phyloP scores from a whole-genome alignment of 1,140 invertebrate species.

The Aphelinus atriplicis region DNA sequence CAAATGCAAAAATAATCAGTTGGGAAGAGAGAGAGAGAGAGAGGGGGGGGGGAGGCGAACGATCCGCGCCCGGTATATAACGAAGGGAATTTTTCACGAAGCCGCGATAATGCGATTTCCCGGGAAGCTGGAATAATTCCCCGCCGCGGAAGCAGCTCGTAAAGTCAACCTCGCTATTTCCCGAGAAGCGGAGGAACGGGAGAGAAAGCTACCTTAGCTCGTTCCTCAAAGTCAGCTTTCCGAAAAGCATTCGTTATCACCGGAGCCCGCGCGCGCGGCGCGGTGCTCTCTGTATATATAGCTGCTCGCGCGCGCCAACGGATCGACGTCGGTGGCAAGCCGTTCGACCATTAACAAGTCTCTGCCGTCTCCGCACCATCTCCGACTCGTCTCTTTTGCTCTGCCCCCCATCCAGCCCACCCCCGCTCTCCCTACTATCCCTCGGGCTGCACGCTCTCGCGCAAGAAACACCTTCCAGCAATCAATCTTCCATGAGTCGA shows the following conservation, averaged over 20 bases:
- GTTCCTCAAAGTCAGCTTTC: conserved; percentile 43
- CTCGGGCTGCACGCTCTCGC: neutral
- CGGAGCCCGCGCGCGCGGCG: neutral
- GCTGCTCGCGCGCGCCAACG: conserved; percentile 22
- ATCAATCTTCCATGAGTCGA: conserved; percentile 58
- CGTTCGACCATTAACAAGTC: conserved; percentile 54
- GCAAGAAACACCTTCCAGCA: conserved; percentile 45
- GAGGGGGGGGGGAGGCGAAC: neutral
- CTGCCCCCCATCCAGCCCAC: neutral
- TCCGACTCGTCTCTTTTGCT: neutral
- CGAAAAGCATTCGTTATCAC: conserved; percentile 37
- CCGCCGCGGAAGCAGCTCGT: conserved; percentile 2
- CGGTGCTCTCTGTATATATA: neutral
- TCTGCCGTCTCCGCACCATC: conserved; percentile 32
- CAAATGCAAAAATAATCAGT: conserved; percentile 30
- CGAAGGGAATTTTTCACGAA: conserved; percentile 27
- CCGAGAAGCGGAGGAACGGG: neutral
- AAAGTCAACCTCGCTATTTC: conserved; percentile 22
- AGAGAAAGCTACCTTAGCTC: conserved; percentile 10
- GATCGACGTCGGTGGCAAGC: conserved; percentile 50
- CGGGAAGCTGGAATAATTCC: conserved; percentile 31
- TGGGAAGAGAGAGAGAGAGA: no score
- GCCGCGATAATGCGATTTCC: conserved; percentile 29
- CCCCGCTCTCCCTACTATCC: neutral
- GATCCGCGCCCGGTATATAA: conserved; percentile 7